Evolutionary conservation across 2,113 vertebrate species (phyloP), one percentile per base, ranked within the genome.

Genomic region (Lethenteron reissneri): DNA sequence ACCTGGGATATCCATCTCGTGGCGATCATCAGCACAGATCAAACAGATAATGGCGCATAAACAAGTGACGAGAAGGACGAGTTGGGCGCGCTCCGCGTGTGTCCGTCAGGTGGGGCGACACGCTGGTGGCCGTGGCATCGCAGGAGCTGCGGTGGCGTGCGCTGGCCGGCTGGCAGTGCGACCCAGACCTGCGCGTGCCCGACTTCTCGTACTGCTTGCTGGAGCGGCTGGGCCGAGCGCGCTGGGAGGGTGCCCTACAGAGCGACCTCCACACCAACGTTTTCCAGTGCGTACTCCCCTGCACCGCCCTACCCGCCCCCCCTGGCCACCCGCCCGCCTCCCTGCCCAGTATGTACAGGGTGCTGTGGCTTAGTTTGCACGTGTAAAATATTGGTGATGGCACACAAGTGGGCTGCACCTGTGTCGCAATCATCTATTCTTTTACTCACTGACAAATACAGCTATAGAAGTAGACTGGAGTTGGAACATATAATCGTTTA

Each of bases 161-260:
- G 58, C 75, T 99, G 71, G 87, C 97, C 14, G 88, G 92, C 9
- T 75, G 58, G 1, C 84, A 90, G 75, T 86, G 84, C 0, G 87
- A 97, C 73, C 89, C 91, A 0, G 90, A 96, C 68, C 17, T 92
- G 74, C 88, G 84, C 72, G 86, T 99, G 3, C 81, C 78, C 0
- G 87, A 90, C 69, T 85, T 84, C 71, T 87, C 88, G 8, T 99
- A 91, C 82, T 95, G 92, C 57, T 84, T 96, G n/a, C 56, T 99
- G 81, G 92, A 99, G 75, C 82, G 88, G 8, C 76, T 99, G 57
- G 92, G 89, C 17, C 83, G 92, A 62, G 87, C 86, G 1, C 82
- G 92, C 56, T 97, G 91, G 91, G 90, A 97, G 74, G 92, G 94
- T 3, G 91, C 96, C 77, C 83, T 99, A 2, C 94, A 99, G 75